Base-by-base conservation (phyloP, 1,140 invertebrate species). In the Cyclargus thomasi region DNA sequence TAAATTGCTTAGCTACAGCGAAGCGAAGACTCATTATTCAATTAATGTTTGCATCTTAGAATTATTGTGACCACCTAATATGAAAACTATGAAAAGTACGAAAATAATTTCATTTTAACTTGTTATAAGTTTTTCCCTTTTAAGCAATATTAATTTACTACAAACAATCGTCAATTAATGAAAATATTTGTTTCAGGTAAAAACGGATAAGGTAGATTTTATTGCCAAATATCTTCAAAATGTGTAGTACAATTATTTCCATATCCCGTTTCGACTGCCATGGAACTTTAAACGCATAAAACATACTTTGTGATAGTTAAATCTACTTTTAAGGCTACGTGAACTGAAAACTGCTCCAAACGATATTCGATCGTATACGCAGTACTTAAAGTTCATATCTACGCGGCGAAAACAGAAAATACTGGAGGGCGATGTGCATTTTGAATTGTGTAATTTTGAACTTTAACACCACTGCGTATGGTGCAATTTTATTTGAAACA, bases 211-310 rank as follows among this genome's bases (percentile, higher is more conserved):
- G 72, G 70, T 70, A 74, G 67, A 64, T 59, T 59, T 59, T 73
- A 70, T 74, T 68, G 70, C 68, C 73, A 73, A 70, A 70, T 63
- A 76, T 72, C 65, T 71, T 70, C 68, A 76, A 72, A 78, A 86
- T 77, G 79, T 70, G 76, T 88, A 88, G 85, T 88, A 88, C 85
- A 86, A 85, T 74, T 70, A 68, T 76, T 75, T 82, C 81, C 85
- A 88, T 86, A 88, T 87, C 82, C 76, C 73, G 65, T 70, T 71
- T 77, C 71, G 75, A 80, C 79, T 79, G 78, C 74, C 81, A 76
- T 77, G 67, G 73, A 73, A 74, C 71, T 75, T 57, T 74, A 72
- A 68, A 75, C 75, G 75, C 74, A 74, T 79, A 71, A 77, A 68
- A 68, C 70, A 72, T 67, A 29, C 70, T 74, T 75, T 82, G 80